phyloP scores from a whole-genome alignment of 2,113 vertebrate genomes.

The Peromyscus polionotus region DNA sequence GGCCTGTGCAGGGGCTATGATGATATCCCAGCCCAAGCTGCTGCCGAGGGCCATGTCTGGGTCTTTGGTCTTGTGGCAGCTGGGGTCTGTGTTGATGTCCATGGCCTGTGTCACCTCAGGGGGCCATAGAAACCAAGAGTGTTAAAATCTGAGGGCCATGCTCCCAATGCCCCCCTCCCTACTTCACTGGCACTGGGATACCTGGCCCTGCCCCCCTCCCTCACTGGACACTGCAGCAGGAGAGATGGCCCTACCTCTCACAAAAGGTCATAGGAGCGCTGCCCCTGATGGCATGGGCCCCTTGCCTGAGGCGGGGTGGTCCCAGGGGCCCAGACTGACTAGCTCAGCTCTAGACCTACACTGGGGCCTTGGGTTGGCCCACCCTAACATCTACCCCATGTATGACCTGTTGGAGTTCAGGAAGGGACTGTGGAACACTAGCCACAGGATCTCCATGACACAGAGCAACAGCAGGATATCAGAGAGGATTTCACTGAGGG shows the following conservation, averaged over 20 bases:
- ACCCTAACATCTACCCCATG: background rate
- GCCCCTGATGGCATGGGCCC: too few relatives aligned
- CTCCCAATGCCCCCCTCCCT: background rate
- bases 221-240: background rate
- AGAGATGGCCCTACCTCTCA: background rate
- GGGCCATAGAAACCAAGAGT: background rate
- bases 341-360: background rate
- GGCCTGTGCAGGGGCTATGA: background rate
- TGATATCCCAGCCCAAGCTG: background rate
- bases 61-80: background rate
- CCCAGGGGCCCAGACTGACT: background rate
- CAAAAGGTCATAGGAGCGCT: background rate
- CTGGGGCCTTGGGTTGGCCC: background rate
- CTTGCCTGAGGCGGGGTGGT: background rate
- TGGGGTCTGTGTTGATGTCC: background rate
- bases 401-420: background rate
- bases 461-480: background rate
- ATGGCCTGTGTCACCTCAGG: background rate
- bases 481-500: background rate
- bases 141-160: background rate
- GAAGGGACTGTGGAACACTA: background rate
- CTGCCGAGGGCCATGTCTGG: background rate
- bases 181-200: background rate
- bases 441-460: background rate
- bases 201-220: background rate